Conservation (phyloP, 1,140 invertebrate species). For the Aporrectodea caliginosa region DNA sequence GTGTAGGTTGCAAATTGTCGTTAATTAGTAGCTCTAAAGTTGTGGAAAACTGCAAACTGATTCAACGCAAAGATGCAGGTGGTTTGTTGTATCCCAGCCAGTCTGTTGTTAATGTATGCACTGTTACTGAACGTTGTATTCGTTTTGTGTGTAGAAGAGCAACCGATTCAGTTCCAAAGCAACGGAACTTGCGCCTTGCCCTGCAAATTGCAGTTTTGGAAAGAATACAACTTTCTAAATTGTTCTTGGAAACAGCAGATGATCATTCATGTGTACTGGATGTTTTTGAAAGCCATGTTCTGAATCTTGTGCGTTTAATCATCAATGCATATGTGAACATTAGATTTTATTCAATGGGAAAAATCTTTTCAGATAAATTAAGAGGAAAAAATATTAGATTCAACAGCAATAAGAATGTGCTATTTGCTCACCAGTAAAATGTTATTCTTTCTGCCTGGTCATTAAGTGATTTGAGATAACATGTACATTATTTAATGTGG, state of each 20-base stretch:
- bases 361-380: not conserved
- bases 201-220: not conserved
- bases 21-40: not conserved
- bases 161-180: not conserved
- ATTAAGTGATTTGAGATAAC: no score
- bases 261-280: not conserved
- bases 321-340: not conserved
- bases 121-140: not conserved
- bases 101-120: not conserved
- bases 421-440: not conserved
- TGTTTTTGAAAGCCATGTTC: not conserved
- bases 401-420: not conserved
- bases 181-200: not conserved
- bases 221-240: not conserved
- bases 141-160: not conserved
- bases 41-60: not conserved
- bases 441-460: no score
- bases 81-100: not conserved
- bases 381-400: not conserved
- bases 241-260: not conserved
- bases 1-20: not conserved
- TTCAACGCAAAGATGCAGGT: not conserved
- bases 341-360: not conserved
- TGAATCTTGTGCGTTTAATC: not conserved
- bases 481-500: no score